phyloP scores from a whole-genome alignment of 2,888 invertebrate genomes.

The Cryptocephalus primarius region DNA sequence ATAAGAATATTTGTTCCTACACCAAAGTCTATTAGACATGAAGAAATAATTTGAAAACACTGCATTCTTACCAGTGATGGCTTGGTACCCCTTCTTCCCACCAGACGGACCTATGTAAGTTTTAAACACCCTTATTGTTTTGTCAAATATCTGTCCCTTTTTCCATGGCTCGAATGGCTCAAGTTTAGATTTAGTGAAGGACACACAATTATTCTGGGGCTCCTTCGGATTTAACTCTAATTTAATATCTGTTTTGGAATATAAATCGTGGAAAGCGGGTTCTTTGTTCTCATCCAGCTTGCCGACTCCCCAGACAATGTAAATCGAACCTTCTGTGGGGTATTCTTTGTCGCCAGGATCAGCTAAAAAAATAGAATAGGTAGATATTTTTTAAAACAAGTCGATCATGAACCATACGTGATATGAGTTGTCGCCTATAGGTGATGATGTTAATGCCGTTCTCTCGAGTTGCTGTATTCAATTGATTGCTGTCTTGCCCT shows the following conservation, averaged over 20 bases:
- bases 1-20: background rate
- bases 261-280: conserved; percentile 73
- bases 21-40: background rate
- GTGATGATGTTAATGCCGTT: conserved; percentile 70
- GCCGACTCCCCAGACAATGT: conserved; percentile 78
- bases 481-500: conserved; percentile 71
- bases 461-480: conserved; percentile 59
- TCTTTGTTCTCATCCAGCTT: conserved; percentile 63
- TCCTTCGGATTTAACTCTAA: conserved; percentile 56
- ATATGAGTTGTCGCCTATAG: conserved; percentile 64
- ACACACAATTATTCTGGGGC: conserved; percentile 58
- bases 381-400: background rate
- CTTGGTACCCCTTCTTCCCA: conserved; percentile 66
- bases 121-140: conserved; percentile 64
- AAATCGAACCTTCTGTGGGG: conserved; percentile 45
- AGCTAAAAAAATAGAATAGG: conserved; percentile 39
- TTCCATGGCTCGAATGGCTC: conserved; percentile 44
- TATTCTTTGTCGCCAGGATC: conserved; percentile 69
- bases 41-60: background rate
- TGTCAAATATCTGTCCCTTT: conserved; percentile 53
- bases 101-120: conserved; percentile 79
- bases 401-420: conserved; percentile 43
- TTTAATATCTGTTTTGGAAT: conserved; percentile 58
- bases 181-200: conserved; percentile 48
- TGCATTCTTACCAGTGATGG: conserved; percentile 47